phyloP scores from a whole-genome alignment of 2,797 vertebrate genomes.

The Melanotaenia pygmaea region DNA sequence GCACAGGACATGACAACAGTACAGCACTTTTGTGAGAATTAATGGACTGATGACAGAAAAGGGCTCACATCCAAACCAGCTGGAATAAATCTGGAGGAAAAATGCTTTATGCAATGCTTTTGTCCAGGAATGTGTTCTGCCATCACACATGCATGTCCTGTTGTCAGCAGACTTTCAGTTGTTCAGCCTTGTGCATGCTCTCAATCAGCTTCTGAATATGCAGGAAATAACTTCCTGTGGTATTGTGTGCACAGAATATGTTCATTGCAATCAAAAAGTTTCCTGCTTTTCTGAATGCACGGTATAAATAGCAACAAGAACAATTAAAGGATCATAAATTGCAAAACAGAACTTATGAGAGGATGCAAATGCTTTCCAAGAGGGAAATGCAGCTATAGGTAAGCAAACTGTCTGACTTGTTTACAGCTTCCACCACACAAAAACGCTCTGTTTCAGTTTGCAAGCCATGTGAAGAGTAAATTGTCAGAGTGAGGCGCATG shows the following conservation, averaged over 20 bases:
- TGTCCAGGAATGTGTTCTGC: conserved; percentile 9
- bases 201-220: conserved; percentile 49
- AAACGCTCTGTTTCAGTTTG: conserved; percentile 13
- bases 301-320: conserved; percentile 76
- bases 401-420: conserved; percentile 53
- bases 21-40: conserved; percentile 13
- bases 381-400: conserved; percentile 62
- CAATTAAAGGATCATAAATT: conserved; percentile 75
- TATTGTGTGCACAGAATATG: conserved; percentile 68
- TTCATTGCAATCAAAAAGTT: conserved; percentile 76
- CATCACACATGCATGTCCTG: conserved; percentile 38
- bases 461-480: conserved; percentile 39
- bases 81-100: conserved; percentile 5
- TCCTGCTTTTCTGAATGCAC: conserved; percentile 74
- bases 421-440: conserved; percentile 47
- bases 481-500: conserved; percentile 43
- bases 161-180: conserved; percentile 35
- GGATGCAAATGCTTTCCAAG: conserved; percentile 48
- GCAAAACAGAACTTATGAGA: conserved; percentile 58
- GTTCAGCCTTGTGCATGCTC: conserved; percentile 28
- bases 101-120: conserved; percentile 1
- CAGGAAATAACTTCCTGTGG: conserved; percentile 71
- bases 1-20: conserved; percentile 32
- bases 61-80: conserved; percentile 13
- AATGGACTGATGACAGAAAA: conserved; percentile 12